Conservation (phyloP, 2,888 invertebrate genomes). For the Drosophila atripex region DNA sequence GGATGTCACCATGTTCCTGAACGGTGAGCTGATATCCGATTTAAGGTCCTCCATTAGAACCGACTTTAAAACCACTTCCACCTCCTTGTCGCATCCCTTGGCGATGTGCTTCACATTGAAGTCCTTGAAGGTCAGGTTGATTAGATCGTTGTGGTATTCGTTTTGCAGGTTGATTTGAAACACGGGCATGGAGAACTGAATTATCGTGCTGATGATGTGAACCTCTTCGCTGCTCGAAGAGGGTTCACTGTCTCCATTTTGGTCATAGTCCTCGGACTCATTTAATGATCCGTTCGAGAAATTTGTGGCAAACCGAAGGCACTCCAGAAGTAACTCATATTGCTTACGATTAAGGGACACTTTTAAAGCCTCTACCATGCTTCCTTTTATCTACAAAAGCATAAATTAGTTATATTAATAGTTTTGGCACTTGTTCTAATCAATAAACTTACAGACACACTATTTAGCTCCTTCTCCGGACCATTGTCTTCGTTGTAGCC, state of each 20-base stretch:
- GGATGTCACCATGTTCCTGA: conserved; percentile 91
- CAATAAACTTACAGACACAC: conserved; percentile 18
- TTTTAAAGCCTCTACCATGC: conserved; percentile 92
- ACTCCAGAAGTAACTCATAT: conserved; percentile 94
- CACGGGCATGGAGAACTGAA: conserved; percentile 89
- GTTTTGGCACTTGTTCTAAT: no score
- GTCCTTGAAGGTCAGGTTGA: conserved; percentile 93
- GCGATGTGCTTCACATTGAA: conserved; percentile 91
- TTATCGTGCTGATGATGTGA: conserved; percentile 77
- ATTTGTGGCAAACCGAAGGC: conserved; percentile 84
- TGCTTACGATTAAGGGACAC: conserved; percentile 93
- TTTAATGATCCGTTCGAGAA: conserved; percentile 51
- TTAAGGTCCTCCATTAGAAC: conserved; percentile 95
- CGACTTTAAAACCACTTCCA: conserved; percentile 92
- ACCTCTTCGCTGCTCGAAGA: conserved; percentile 29
- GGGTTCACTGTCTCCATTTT: conserved; percentile 26
- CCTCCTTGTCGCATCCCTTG: conserved; percentile 88
- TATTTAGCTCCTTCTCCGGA: conserved; percentile 41
- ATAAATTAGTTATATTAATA: no score
- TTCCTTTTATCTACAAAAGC: conserved; percentile 87
- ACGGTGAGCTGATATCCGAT: conserved; percentile 90
- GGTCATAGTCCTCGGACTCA: conserved; percentile 38
- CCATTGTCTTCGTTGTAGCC: conserved; percentile 45
- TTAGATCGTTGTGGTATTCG: conserved; percentile 90
- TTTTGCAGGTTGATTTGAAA: conserved; percentile 91